phyloP scores from a whole-genome alignment of 2,888 invertebrate genomes.

The Ennomos quercinarius region DNA sequence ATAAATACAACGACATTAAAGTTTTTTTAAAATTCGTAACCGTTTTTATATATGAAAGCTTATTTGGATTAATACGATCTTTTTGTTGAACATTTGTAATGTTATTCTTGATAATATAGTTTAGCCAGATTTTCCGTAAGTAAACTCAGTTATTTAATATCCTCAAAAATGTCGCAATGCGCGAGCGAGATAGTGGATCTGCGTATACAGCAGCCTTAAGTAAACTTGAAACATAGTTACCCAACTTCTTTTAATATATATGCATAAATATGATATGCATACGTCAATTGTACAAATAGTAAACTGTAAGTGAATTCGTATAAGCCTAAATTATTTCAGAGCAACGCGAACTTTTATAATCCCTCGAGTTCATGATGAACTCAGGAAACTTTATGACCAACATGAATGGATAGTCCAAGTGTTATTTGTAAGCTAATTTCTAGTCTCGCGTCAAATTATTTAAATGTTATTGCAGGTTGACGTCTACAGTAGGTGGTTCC shows the following conservation, averaged over 20 bases:
- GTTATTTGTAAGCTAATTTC: conserved; percentile 58
- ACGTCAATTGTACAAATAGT: not conserved
- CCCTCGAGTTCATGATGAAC: conserved; percentile 38
- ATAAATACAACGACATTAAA: too few species aligned
- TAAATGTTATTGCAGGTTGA: conserved; percentile 75
- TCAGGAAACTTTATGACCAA: conserved; percentile 42
- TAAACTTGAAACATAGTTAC: too few species aligned
- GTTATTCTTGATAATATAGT: too few species aligned
- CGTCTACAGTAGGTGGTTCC: conserved; percentile 73
- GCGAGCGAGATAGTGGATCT: too few species aligned
- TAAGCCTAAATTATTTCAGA: not conserved
- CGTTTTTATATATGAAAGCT: too few species aligned
- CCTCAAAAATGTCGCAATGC: too few species aligned
- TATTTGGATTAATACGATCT: too few species aligned
- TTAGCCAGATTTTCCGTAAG: too few species aligned
- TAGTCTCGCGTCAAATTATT: conserved; percentile 67
- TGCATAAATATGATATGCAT: not conserved
- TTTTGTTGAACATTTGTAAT: too few species aligned
- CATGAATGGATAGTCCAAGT: conserved; percentile 50
- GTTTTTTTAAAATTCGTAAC: too few species aligned
- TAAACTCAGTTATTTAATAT: too few species aligned
- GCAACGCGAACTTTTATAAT: not conserved
- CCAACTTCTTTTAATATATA: not conserved
- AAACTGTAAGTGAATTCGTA: not conserved
- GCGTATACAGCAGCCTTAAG: too few species aligned